Base-by-base conservation (phyloP, 23 tunicate species). In the Styela plicata region DNA sequence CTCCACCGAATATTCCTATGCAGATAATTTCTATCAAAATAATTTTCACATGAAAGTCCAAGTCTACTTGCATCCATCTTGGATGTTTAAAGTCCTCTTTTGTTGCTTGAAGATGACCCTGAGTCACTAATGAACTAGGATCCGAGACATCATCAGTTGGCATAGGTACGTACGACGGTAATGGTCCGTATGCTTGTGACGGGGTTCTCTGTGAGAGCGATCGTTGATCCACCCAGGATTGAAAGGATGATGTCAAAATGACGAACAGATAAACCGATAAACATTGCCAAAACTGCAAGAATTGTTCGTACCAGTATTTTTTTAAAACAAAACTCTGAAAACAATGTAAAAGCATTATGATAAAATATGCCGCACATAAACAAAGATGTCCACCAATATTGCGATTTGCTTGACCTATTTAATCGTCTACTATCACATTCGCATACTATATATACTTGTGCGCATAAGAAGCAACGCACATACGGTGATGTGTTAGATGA, bases 211-310 rank as follows among this genome's bases (percentile, higher is more conserved):
- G 88, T 84, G 33, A 85, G 86, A 3, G 94, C 74, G 27, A 86
- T 78, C 31, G 89, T 76, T 2, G 88, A 83, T 7, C 94, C 98
- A 10, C 98, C 98, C 32, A 93, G 94, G 18, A 93, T 84, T 21
- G 94, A 80, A 17, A 93, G 87, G 22, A 93, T 88, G 34, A 93
- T 71, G 29, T 86, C 84, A 80, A 93, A 93, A 75, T 93, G 92
- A 0, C 94, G 98, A 31, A 93, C 68, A 52, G 78, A 84, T 26
- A 93, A 69, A 20, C 78, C 98, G 75, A 88, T 79, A 35, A 91
- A 83, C 27, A 84, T 70, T 53, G 79, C 52, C 31, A 52, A 24
- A 21, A 80, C 3, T 80, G 78, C 70, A 1, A 44, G 23, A 27
- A 78, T 24, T 19, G 91, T 83, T 22, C 97, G 83, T 1, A 83